Conservation (phyloP, 2,113 vertebrate species). For the Equus quagga region DNA sequence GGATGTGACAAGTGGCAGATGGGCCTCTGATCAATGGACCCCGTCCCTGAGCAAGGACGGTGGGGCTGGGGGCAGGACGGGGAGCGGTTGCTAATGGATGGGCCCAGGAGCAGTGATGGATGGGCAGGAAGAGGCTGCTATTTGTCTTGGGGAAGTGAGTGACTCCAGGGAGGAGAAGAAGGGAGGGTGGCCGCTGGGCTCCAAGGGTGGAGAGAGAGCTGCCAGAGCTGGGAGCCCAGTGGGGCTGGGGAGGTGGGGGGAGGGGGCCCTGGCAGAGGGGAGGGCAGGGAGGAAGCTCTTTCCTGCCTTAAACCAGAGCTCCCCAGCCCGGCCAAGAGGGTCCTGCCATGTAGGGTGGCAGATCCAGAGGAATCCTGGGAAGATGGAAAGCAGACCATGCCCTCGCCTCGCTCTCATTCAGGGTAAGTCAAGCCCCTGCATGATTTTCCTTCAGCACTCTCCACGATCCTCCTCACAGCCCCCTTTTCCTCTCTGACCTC, state of each 20-base stretch:
- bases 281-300: neutral
- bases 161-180: slow-evolving; percentile 85
- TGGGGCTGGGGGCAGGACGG: slow-evolving; percentile 88
- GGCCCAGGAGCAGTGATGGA: slow-evolving; percentile 91
- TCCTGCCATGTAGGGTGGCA: neutral
- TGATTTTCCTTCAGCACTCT: neutral
- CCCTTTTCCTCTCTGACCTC: neutral
- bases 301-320: neutral
- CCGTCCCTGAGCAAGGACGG: slow-evolving; percentile 94
- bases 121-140: slow-evolving; percentile 92
- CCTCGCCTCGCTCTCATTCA: neutral
- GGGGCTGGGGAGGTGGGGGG: neutral
- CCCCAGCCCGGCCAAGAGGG: neutral
- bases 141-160: slow-evolving; percentile 97
- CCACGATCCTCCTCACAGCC: accelerated
- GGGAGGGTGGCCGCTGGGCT: slow-evolving; percentile 28
- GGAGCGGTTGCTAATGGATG: slow-evolving; percentile 70
- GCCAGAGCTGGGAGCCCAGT: neutral
- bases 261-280: neutral
- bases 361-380: neutral
- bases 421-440: neutral
- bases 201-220: neutral
- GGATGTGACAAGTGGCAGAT: slow-evolving; percentile 89
- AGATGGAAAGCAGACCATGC: neutral
- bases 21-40: slow-evolving; percentile 95